Evolutionary conservation across 2,888 invertebrate genomes (phyloP), one percentile per base, ranked within the genome.

Genomic region (Eurytoma adleriae): DNA sequence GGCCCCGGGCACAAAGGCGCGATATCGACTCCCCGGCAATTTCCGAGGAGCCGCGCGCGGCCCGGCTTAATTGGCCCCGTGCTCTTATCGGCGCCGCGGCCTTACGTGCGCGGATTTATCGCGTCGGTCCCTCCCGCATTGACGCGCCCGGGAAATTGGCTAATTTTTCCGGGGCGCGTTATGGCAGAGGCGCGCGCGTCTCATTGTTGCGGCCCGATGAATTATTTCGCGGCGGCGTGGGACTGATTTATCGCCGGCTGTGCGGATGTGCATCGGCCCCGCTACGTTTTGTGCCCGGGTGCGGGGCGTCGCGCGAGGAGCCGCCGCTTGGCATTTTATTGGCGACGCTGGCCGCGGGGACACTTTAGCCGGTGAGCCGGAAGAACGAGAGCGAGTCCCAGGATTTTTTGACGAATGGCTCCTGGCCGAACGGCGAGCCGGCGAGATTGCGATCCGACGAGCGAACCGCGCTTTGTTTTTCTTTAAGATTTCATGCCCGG

Each of bases 1-100:
- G n/a, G 27, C 13, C 18, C 54, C 54, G 64, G 18, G 74, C 71
- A 76, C 66, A 76, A 69, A 72, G 66, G 67, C 68, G 76, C 78
- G 70, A 81, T 81, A 81, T 81, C 81, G 81, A 78, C 78, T 81
- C 74, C 40, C 73, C 81, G 48, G 66, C 81, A 81, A 81, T 81
- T 81, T 81, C 81, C 81, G 76, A 4, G 56, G n/a, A 10, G 69
- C 56, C 73, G 54, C 56, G 24, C 40, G 61, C 27, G 62, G 67
- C 78, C 66, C 50, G 52, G 66, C 66, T 70, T 79, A 79, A 75
- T 79, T 79, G 79, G 75, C 67, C 57, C 27, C 64, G 20, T 14
- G 62, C 74, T 74, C 79, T 80, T 77, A 80, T 75, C 72, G 68
- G 64, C 74, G 70, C 79, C 79, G 68, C 70, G 79, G 70, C 79